Base-by-base conservation (phyloP, 2,797 vertebrate species). In the Hyperoplus lanceolatus region DNA sequence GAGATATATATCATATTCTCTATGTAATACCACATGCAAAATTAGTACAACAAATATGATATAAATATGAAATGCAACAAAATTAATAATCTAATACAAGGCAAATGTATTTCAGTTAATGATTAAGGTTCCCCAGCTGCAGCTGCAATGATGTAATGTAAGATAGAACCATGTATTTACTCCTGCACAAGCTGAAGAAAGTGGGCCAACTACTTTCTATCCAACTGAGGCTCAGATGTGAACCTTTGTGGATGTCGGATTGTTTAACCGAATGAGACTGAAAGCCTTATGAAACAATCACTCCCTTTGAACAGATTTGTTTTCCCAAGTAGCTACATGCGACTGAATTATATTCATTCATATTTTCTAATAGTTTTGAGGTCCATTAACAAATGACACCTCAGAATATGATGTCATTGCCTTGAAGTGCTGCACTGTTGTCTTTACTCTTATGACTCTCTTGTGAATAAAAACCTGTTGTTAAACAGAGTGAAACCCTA, bases 51-150 rank as follows among this genome's bases (percentile, higher is more conserved):
- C 29, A 29, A 29, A 29, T 29, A 29, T 29, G 29, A 29, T 29
- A 29, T 29, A 29, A 29, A 29, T 29, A 29, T 29, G 29, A 29
- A 29, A 29, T 29, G 29, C 29, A 29, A 29, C 29, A 29, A 29
- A 29, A 29, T 29, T 29, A 29, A 29, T 29, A 29, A 29, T 29
- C 29, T 29, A 29, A 29, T 29, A 29, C 29, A 29, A 29, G 29
- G 10, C 7, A 43, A 53, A 64, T 0, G 14, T 38, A 48, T 73
- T 70, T 10, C 36, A 61, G 51, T 53, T 45, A 18, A 82, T 80
- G 42, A 72, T 65, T 75, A 45, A 69, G 48, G 62, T 63, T 79
- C 38, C 73, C 48, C 56, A 59, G 70, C 72, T 82, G 76, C 81
- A 85, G 69, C 66, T 74, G 57, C 53, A 6, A 16, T 63, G 29